Conservation (phyloP, 2,888 invertebrate species). For the Pachycephus smyrnensis region DNA sequence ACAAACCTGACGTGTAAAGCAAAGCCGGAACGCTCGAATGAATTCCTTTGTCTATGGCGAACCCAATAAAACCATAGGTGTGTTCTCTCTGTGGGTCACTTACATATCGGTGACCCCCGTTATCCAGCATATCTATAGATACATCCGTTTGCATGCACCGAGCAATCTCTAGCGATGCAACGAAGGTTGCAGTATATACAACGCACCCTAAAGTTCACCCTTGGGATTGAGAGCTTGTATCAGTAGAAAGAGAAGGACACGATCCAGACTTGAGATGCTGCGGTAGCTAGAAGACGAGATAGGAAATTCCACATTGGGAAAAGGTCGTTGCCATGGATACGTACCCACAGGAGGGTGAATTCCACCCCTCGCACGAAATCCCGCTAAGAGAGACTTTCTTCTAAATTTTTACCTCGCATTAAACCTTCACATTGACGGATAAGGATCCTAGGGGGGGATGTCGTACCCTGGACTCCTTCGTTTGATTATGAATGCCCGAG, state of each 20-base stretch:
- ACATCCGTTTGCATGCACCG: background rate
- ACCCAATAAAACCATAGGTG: background rate
- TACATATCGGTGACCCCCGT: background rate
- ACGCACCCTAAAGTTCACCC: background rate
- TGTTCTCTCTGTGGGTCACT: background rate
- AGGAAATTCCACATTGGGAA: background rate
- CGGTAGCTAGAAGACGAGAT: background rate
- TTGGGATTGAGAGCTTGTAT: background rate
- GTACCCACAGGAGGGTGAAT: conserved; percentile 33
- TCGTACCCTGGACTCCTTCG: background rate
- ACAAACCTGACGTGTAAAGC: background rate
- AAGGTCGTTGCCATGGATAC: conserved; percentile 55
- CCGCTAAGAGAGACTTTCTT: background rate
- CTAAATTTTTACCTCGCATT: background rate
- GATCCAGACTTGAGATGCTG: background rate
- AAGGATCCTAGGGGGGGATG: background rate
- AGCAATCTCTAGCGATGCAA: background rate
- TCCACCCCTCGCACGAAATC: conserved; percentile 15
- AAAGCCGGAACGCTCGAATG: background rate
- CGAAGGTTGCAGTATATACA: background rate
- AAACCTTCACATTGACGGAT: background rate
- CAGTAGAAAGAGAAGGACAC: background rate
- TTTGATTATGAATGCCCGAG: background rate
- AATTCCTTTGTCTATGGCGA: background rate
- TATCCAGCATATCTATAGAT: background rate